phyloP scores from a whole-genome alignment of 2,113 vertebrate genomes.

The Globicephala melas region DNA sequence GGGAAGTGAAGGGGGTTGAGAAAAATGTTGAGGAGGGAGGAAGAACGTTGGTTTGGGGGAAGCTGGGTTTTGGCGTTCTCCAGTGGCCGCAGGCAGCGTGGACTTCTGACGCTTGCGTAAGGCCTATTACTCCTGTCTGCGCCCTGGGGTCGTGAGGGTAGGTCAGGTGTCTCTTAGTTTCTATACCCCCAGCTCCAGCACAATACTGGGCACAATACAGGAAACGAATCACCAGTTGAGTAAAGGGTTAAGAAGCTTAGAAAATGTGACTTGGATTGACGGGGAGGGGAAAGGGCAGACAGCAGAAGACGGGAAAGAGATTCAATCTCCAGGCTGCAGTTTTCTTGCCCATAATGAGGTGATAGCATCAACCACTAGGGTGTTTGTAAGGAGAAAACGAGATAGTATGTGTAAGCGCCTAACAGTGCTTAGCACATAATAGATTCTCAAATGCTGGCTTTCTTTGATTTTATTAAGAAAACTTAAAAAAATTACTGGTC shows the following conservation, averaged over 20 bases:
- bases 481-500: not conserved
- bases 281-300: not conserved
- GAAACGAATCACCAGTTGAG: not conserved
- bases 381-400: not conserved
- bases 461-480: not conserved
- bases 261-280: not conserved
- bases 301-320: not conserved
- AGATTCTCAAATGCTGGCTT: not conserved
- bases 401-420: not conserved
- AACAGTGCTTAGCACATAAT: not conserved
- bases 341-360: not conserved
- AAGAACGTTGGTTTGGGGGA: too few relatives aligned
- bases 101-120: too few relatives aligned
- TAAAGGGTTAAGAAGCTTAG: not conserved
- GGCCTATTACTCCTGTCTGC: not conserved
- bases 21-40: not conserved
- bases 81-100: too few relatives aligned
- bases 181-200: not conserved
- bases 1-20: not conserved
- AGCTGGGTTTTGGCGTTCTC: not conserved
- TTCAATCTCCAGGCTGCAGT: not conserved
- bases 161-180: rapidly evolving
- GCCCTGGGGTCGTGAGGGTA: too few relatives aligned
- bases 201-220: not conserved
- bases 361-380: too few relatives aligned